Conservation (phyloP, 2,888 invertebrate genomes). For the Platycheirus rosarum region DNA sequence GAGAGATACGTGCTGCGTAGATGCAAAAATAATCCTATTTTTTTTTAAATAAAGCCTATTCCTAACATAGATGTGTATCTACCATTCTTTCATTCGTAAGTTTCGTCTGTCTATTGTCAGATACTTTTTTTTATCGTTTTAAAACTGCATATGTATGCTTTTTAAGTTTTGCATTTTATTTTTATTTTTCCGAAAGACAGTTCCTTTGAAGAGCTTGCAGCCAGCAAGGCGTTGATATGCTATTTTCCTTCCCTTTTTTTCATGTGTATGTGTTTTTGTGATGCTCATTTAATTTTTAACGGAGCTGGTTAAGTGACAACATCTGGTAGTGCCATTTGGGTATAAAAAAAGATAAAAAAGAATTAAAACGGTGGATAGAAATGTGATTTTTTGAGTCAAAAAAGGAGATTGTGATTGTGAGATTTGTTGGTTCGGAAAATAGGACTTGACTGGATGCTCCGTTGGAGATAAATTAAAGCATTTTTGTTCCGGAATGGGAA, state of each 20-base stretch:
- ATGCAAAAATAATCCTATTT: slow-evolving; percentile 7
- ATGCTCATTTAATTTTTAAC: slow-evolving; percentile 39
- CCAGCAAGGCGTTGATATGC: slow-evolving; percentile 15
- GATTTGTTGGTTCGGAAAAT: slow-evolving; percentile 14
- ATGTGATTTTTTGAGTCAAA: background rate
- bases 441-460: slow-evolving; percentile 22
- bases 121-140: background rate
- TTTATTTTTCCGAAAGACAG: slow-evolving; percentile 10
- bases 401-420: background rate
- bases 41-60: slow-evolving; percentile 17
- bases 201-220: background rate
- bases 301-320: slow-evolving; percentile 35
- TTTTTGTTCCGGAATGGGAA: background rate
- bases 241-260: background rate
- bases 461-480: slow-evolving; percentile 8
- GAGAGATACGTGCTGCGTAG: background rate
- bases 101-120: slow-evolving; percentile 12
- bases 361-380: slow-evolving; percentile 1
- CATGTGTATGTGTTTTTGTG: slow-evolving; percentile 17
- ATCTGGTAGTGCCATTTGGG: slow-evolving; percentile 12
- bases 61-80: slow-evolving; percentile 1
- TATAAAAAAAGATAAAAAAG: slow-evolving; percentile 5
- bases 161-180: slow-evolving; percentile 8
- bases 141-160: background rate
- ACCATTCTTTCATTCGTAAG: background rate